Conservation (phyloP, 2,888 invertebrate species). For the Meandrusa payeni region DNA sequence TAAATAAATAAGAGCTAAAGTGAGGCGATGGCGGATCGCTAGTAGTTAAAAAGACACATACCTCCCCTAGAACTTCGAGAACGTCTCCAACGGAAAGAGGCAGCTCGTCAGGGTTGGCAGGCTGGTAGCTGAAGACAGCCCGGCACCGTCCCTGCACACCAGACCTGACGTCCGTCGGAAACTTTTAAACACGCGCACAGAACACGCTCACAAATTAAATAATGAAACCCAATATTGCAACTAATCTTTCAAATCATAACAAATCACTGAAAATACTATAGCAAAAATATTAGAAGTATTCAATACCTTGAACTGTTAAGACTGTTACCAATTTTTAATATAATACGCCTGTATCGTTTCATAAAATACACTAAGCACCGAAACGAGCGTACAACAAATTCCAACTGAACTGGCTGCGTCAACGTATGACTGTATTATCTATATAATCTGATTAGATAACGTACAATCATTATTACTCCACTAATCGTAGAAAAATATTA, state of each 20-base stretch:
- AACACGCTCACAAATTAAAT: too few species aligned
- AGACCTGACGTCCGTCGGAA: slow-evolving; percentile 40
- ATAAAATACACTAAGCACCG: slow-evolving; percentile 34
- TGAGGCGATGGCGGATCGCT: too few species aligned
- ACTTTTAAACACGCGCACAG: too few species aligned
- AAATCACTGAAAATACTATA: too few species aligned
- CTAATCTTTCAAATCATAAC: too few species aligned
- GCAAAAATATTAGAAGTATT: too few species aligned
- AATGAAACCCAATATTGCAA: too few species aligned
- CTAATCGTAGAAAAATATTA: slow-evolving; percentile 48
- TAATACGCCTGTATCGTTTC: slow-evolving; percentile 16
- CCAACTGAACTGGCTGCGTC: slow-evolving; percentile 43
- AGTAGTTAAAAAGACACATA: slow-evolving; percentile 34
- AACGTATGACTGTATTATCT: slow-evolving; percentile 58
- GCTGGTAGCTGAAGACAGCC: slow-evolving; percentile 94
- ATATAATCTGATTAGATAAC: slow-evolving; percentile 65
- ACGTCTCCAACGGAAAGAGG: slow-evolving; percentile 92
- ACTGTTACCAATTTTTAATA: slow-evolving; percentile 23
- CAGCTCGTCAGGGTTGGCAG: slow-evolving; percentile 96
- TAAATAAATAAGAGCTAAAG: too few species aligned
- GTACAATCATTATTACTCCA: slow-evolving; percentile 61
- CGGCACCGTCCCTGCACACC: slow-evolving; percentile 85
- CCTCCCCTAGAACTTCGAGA: slow-evolving; percentile 93
- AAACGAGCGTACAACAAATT: slow-evolving; percentile 47
- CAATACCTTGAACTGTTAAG: neutral